Conservation (phyloP, 2,113 vertebrate species). For the Mustelus asterias region DNA sequence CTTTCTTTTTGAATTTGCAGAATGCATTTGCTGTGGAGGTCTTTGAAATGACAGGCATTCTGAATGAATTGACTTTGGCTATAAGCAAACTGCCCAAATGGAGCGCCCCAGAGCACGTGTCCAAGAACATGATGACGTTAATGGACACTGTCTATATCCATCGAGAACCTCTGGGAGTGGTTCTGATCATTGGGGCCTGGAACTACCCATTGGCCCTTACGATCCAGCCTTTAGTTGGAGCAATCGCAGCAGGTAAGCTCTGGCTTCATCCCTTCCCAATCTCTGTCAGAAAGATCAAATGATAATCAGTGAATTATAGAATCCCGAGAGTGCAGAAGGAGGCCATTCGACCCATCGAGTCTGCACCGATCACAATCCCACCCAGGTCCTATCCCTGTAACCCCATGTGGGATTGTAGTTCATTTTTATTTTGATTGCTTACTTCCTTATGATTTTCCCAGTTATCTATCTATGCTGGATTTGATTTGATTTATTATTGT, state of each 20-base stretch:
- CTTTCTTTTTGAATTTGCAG: slow-evolving; percentile 50
- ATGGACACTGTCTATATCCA: slow-evolving; percentile 65
- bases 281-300: neutral
- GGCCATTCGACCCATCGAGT: no score
- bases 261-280: neutral
- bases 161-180: slow-evolving; percentile 75
- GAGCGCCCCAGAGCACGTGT: slow-evolving; percentile 58
- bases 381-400: no score
- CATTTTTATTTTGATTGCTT: no score
- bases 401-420: no score
- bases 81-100: slow-evolving; percentile 65
- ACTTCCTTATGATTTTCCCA: neutral
- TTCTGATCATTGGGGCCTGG: slow-evolving; percentile 83
- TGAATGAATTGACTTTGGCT: slow-evolving; percentile 63
- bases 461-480: no score
- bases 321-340: no score
- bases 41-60: slow-evolving; percentile 63
- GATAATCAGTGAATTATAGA: no score
- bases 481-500: no score
- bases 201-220: slow-evolving; percentile 79
- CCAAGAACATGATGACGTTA: slow-evolving; percentile 62
- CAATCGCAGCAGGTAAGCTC: slow-evolving; percentile 81
- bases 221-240: slow-evolving; percentile 75
- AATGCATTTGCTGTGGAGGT: slow-evolving; percentile 53
- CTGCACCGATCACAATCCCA: no score